phyloP scores from a whole-genome alignment of 2,888 invertebrate species.

The Empis stercorea region DNA sequence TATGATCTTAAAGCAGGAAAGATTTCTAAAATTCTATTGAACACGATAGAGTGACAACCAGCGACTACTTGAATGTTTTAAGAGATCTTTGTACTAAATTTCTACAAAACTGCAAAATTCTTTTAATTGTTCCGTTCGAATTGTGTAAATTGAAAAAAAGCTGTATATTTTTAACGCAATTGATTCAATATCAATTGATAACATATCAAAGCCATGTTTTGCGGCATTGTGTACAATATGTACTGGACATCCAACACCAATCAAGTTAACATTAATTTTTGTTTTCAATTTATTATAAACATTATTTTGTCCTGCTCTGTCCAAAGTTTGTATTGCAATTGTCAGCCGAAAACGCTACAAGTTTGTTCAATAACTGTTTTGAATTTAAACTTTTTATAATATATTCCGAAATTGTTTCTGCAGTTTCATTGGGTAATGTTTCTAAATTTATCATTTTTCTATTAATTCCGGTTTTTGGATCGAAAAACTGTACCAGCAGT shows the following conservation, averaged over 20 bases:
- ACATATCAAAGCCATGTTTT: neutral
- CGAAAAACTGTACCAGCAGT: neutral
- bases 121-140: constrained; percentile 6
- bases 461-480: neutral
- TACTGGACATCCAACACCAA: neutral
- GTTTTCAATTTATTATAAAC: constrained; percentile 6
- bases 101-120: constrained; percentile 6
- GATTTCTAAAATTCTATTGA: constrained; percentile 6
- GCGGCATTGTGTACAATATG: neutral
- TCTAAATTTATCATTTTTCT: neutral
- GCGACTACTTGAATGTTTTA: constrained; percentile 5
- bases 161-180: neutral
- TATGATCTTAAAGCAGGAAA: constrained; percentile 6
- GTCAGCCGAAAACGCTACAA: constrained; percentile 5
- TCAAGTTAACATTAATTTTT: neutral
- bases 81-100: constrained; percentile 3
- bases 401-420: neutral
- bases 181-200: neutral
- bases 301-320: constrained; percentile 10
- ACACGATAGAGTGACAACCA: constrained; percentile 6
- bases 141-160: constrained; percentile 1
- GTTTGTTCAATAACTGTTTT: neutral
- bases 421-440: neutral
- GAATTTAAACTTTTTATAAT: neutral
- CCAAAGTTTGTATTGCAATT: constrained; percentile 14